Base-by-base conservation (phyloP, 2,888 invertebrate species). In the Pollenia amentaria region DNA sequence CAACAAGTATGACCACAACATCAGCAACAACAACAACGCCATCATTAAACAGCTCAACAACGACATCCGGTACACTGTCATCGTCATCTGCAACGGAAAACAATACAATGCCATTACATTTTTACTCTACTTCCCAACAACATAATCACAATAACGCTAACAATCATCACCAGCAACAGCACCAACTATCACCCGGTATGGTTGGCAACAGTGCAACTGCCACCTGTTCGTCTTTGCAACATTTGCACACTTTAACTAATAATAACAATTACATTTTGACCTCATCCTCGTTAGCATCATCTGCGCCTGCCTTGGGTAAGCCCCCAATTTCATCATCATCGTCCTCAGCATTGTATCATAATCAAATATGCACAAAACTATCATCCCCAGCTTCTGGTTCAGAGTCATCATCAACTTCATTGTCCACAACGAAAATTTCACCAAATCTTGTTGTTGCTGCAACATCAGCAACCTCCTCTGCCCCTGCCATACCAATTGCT, bases 171-270 rank as follows among this genome's bases (percentile, higher is more conserved):
- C 62, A 79, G 3, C 65, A 75, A 9, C 78, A 72, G 10, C 80
- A 78, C 10, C 79, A 62, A 40, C 53, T 51, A 57, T 75, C 83
- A 64, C 44, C 83, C 4, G 29, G 51, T 67, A 55, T 55, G 65
- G 44, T 44, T 64, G 69, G 21, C 64, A 62, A 51, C 51, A 76
- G 53, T 38, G 14, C 57, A 2, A 60, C 83, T 9, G 53, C 72
- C 62, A 73, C 80, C 60, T 77, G 80, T 76, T 80, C 83, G 21
- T 88, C 89, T 11, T 75, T 89, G 78, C 88, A 89, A 76, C 89
- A 89, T 65, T 79, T 89, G 70, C 88, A 89, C 48, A 87, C 48
- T 72, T 84, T 89, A 69, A 67, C 87, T 57, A 87, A 86, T 78
- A 85, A 84, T 65, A 88, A 80, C 83, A 87, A 87, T 70, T 82